A percentile compares a stretch with the other conserved stretches of the same genome.
These are phyloP conservation scores for Phalacrocorax brasilianus DNA, from an alignment of 2,113 vertebrate genomes.

Conservation along the genomic window DNA sequence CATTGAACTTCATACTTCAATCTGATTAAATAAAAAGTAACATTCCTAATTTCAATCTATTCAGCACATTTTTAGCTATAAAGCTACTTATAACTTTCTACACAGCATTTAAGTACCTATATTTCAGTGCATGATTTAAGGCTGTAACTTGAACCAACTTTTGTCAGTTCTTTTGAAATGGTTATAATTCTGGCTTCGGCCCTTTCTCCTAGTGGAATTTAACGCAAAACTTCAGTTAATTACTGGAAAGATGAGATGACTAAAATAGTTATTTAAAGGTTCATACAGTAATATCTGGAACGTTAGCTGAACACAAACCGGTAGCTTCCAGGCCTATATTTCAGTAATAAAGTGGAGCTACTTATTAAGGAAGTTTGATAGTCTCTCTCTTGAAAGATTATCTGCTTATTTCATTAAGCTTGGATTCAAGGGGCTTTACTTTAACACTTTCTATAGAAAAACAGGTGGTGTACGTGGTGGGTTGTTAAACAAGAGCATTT, in stretches of 20 bases:
- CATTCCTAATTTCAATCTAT: background rate
- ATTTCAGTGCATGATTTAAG: background rate
- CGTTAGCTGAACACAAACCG: background rate
- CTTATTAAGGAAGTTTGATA: slow-evolving; percentile 30
- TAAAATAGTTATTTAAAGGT: background rate
- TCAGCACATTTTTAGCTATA: background rate
- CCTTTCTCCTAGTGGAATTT: background rate
- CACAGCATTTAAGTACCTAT: background rate
- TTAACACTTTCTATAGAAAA: slow-evolving; percentile 8
- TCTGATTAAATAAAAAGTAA: background rate
- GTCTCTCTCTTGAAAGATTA: slow-evolving; percentile 22
- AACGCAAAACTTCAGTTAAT: background rate
- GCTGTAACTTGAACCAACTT: background rate
- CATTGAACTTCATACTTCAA: background rate
- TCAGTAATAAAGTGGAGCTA: background rate
- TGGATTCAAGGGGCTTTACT: slow-evolving; percentile 18
- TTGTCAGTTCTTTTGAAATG: background rate
- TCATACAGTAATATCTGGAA: background rate
- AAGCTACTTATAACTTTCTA: background rate
- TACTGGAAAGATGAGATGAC: background rate
- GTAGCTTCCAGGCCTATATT: background rate
- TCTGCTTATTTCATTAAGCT: slow-evolving; percentile 25
- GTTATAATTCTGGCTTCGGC: background rate
- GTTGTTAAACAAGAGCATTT: slow-evolving; percentile 27
- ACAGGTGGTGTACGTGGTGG: background rate